phyloP scores from a whole-genome alignment of 2,888 invertebrate genomes.

The Xestia ashworthii region DNA sequence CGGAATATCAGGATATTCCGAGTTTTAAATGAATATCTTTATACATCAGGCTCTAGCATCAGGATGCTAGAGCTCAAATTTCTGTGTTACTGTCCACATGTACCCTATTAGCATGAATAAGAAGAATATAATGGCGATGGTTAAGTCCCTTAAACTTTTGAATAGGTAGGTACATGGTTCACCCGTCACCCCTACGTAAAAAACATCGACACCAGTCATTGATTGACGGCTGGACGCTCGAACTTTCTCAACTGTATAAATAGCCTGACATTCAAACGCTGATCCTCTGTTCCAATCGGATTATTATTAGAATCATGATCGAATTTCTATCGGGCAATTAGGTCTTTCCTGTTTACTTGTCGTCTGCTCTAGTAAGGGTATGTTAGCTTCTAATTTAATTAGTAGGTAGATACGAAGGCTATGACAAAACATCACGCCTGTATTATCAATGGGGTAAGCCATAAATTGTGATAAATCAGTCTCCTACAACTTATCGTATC shows the following conservation, averaged over 20 bases:
- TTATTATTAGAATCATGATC: slow-evolving; percentile 72
- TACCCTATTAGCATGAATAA: not conserved
- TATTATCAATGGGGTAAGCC: not conserved
- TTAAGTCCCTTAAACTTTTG: not conserved
- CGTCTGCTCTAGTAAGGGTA: slow-evolving; percentile 3
- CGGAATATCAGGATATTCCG: too few species aligned
- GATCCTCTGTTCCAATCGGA: slow-evolving; percentile 56
- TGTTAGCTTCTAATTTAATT: slow-evolving; percentile 32
- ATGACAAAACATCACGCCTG: not conserved
- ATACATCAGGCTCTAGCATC: too few species aligned
- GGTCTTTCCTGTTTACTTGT: slow-evolving; percentile 35
- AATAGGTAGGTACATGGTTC: slow-evolving; percentile 15
- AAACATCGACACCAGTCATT: slow-evolving; percentile 69
- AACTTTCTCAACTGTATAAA: slow-evolving; percentile 73
- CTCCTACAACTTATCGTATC: too few species aligned
- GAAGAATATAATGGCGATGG: not conserved
- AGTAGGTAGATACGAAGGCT: not conserved
- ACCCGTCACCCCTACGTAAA: slow-evolving; percentile 61
- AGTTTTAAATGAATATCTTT: too few species aligned
- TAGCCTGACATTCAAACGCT: slow-evolving; percentile 74
- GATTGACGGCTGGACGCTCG: slow-evolving; percentile 71
- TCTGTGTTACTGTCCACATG: not conserved
- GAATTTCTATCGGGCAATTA: slow-evolving; percentile 65
- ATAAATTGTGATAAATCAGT: not conserved
- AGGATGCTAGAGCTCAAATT: not conserved